Evolutionary conservation across 2,888 invertebrate genomes (phyloP).

Genomic region (Hedychridium roseum): DNA sequence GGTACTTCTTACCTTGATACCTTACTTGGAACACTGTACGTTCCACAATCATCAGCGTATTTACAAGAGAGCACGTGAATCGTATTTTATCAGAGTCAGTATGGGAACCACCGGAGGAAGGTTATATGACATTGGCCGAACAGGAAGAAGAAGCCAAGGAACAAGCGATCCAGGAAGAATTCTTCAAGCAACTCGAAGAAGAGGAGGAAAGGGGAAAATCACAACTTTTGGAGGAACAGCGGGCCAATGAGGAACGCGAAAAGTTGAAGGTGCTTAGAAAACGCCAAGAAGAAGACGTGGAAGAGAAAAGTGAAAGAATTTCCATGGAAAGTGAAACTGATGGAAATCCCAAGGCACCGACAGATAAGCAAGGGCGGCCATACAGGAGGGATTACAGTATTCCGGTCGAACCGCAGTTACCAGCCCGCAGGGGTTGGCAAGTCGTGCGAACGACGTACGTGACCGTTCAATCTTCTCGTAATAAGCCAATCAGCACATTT

Average conservation of each 20-base stretch:
- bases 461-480: no score
- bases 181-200: slow-evolving; percentile 64
- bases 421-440: slow-evolving; percentile 84
- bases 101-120: slow-evolving; percentile 79
- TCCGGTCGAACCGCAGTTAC: slow-evolving; percentile 69
- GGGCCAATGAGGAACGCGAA: slow-evolving; percentile 55
- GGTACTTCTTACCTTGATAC: slow-evolving; percentile 64
- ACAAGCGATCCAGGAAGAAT: slow-evolving; percentile 63
- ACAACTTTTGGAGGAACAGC: slow-evolving; percentile 56
- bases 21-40: not conserved
- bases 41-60: not conserved
- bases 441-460: slow-evolving; percentile 71
- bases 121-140: slow-evolving; percentile 73
- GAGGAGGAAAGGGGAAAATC: slow-evolving; percentile 64
- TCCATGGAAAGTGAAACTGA: slow-evolving; percentile 32
- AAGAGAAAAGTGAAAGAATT: no score
- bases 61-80: not conserved
- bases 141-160: slow-evolving; percentile 68
- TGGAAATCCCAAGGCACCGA: slow-evolving; percentile 60
- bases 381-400: slow-evolving; percentile 68
- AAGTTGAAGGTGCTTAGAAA: slow-evolving; percentile 56
- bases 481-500: not conserved
- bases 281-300: slow-evolving; percentile 65
- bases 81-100: slow-evolving; percentile 69
- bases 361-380: slow-evolving; percentile 54